These are phyloP conservation scores for Drosophila subpulchrella DNA, from an alignment of 1,140 invertebrate genomes.

Conservation along the genomic window DNA sequence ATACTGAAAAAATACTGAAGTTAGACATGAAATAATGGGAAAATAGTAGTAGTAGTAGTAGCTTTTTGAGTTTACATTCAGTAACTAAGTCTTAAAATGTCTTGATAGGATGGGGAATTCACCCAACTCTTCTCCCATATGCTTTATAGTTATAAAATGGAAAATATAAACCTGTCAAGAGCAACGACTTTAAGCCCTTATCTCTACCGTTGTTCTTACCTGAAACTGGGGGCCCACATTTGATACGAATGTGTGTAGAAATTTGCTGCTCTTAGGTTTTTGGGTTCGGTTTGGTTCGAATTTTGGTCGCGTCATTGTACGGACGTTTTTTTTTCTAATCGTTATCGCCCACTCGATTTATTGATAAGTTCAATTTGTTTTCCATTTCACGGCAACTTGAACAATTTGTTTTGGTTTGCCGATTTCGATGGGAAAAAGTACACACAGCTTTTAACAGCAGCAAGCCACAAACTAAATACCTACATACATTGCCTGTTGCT, in stretches of 20 bases:
- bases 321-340: constrained; percentile 52
- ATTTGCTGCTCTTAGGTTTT: constrained; percentile 8
- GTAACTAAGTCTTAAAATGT: neutral
- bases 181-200: constrained; percentile 54
- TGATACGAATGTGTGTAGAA: constrained; percentile 6
- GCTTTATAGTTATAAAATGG: neutral
- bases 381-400: constrained; percentile 76
- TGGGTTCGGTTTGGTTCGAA: constrained; percentile 4
- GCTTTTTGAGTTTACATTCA: neutral
- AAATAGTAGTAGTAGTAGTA: neutral
- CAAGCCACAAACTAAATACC: neutral
- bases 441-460: constrained; percentile 11
- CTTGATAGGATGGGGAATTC: neutral
- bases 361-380: constrained; percentile 82
- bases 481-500: constrained; percentile 3
- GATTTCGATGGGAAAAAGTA: constrained; percentile 31
- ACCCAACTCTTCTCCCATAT: neutral
- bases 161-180: constrained; percentile 15
- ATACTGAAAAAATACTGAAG: neutral
- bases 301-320: constrained; percentile 41
- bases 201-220: constrained; percentile 16
- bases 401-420: constrained; percentile 67
- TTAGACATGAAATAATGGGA: neutral
- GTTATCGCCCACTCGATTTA: constrained; percentile 72
- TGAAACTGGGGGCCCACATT: constrained; percentile 13